These are phyloP conservation scores for Chinchilla lanigera DNA, from an alignment of 2,113 vertebrate genomes.

Conservation along the genomic window DNA sequence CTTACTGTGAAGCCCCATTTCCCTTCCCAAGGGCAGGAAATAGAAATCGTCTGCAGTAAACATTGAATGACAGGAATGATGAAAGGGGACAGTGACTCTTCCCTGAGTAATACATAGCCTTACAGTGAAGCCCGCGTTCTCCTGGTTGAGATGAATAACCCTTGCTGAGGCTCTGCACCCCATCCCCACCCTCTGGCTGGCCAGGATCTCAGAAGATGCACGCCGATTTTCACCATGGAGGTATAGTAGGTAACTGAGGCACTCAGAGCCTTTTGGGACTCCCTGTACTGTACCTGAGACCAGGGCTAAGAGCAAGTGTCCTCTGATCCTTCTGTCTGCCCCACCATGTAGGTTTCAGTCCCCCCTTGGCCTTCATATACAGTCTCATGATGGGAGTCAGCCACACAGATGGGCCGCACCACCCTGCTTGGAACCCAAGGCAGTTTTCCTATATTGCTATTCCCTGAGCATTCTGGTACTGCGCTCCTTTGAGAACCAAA, in stretches of 20 bases:
- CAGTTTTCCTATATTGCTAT: not conserved
- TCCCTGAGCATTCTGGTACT: rapidly evolving
- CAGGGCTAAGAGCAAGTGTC: not conserved
- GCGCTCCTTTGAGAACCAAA: rapidly evolving
- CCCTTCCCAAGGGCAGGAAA: not conserved
- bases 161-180: not conserved
- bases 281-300: not conserved
- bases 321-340: not conserved
- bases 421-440: not conserved
- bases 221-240: not conserved
- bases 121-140: not conserved
- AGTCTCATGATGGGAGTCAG: not conserved
- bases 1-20: not conserved
- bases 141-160: no score
- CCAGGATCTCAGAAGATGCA: not conserved
- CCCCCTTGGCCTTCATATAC: not conserved
- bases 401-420: not conserved
- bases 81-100: not conserved
- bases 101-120: not conserved
- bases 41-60: not conserved
- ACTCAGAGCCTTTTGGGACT: not conserved
- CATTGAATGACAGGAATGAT: not conserved
- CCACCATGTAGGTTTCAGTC: not conserved
- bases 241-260: not conserved
- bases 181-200: not conserved